phyloP scores from a whole-genome alignment of 2,888 invertebrate genomes.

The Hyposoter didymator region DNA sequence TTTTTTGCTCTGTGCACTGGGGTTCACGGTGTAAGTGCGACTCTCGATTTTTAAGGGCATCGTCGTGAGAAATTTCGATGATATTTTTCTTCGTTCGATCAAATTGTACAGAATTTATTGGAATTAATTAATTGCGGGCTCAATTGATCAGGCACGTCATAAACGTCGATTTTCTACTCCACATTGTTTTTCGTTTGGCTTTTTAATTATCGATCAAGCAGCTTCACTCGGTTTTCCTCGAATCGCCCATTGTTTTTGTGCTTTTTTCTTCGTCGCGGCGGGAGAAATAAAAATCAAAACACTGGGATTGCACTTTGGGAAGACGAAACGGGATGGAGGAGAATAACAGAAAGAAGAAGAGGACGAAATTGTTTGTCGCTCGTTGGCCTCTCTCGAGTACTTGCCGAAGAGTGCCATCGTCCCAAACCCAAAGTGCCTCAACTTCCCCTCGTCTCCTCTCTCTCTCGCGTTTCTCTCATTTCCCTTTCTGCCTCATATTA shows the following conservation, averaged over 20 bases:
- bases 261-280: background rate
- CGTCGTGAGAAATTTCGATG: constrained; percentile 37
- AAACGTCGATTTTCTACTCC: background rate
- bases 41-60: constrained; percentile 83
- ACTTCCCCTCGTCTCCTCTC: constrained; percentile 36
- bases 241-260: background rate
- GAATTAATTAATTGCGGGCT: background rate
- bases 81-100: constrained; percentile 9
- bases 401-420: constrained; percentile 77
- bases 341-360: constrained; percentile 14
- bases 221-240: background rate
- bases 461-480: constrained; percentile 62
- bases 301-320: constrained; percentile 19
- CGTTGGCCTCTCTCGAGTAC: constrained; percentile 75
- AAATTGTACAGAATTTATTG: background rate
- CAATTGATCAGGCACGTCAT: background rate
- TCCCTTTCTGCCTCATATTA: constrained; percentile 60
- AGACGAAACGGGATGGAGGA: background rate
- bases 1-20: constrained; percentile 74
- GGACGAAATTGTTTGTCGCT: constrained; percentile 58
- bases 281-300: background rate
- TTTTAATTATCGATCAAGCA: background rate
- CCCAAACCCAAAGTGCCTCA: constrained; percentile 62
- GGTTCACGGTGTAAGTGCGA: constrained; percentile 82
- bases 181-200: background rate